Conservation (phyloP, 2,888 invertebrate species). For the Penaeus monodon region DNA sequence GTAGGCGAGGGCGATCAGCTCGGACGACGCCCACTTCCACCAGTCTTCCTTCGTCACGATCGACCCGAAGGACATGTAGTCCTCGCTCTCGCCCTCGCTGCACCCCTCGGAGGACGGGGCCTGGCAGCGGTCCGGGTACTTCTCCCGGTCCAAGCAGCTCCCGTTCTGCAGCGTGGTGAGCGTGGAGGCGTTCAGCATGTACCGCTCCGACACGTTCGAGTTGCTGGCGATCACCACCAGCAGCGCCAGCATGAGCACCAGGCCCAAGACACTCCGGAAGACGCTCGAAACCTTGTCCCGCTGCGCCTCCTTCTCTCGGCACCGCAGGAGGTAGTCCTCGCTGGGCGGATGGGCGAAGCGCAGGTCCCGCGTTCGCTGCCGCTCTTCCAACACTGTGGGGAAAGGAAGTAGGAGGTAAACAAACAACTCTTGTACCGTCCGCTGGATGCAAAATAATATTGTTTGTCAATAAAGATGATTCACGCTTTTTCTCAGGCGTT, state of each 20-base stretch:
- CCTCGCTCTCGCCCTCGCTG: slow-evolving; percentile 13
- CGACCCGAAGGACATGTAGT: slow-evolving; percentile 41
- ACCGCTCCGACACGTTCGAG: slow-evolving; percentile 22
- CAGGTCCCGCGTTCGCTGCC: slow-evolving; percentile 44
- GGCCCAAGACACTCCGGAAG: slow-evolving; percentile 23
- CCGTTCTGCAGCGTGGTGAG: slow-evolving; percentile 46
- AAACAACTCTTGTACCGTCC: too few species aligned
- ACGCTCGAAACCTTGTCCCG: slow-evolving; percentile 33
- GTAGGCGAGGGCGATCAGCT: slow-evolving; percentile 49
- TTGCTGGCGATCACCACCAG: slow-evolving; percentile 46
- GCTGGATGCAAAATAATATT: too few species aligned
- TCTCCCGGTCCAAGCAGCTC: slow-evolving; percentile 28
- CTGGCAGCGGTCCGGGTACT: slow-evolving; percentile 26
- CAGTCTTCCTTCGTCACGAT: slow-evolving; percentile 54
- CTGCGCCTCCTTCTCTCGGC: slow-evolving; percentile 48
- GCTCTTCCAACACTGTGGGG: slow-evolving; percentile 36
- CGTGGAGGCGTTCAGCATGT: slow-evolving; percentile 29
- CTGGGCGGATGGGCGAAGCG: slow-evolving; percentile 53
- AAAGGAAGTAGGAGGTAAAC: too few species aligned
- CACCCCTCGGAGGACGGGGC: not conserved
- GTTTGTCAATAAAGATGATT: too few species aligned
- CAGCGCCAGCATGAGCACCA: slow-evolving; percentile 41
- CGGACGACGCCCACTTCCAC: slow-evolving; percentile 56
- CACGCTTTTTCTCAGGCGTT: too few species aligned
- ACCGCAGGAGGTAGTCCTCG: slow-evolving; percentile 53